Conservation (phyloP, 2,888 invertebrate genomes). For the Plagodis pulveraria region DNA sequence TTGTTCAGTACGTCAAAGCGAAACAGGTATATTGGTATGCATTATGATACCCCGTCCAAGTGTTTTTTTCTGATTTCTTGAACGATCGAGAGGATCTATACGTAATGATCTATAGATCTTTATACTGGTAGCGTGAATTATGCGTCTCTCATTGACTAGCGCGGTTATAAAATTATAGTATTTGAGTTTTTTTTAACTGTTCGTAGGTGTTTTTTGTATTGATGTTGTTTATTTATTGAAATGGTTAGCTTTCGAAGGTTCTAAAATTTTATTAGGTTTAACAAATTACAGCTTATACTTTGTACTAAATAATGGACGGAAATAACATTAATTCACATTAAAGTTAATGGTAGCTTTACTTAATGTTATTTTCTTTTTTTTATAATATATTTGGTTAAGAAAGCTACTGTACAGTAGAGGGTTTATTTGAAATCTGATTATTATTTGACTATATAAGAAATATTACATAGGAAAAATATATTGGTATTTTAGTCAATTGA, state of each 20-base stretch:
- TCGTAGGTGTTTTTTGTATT: conserved; percentile 26
- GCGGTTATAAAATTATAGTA: conserved; percentile 41
- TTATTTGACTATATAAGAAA: too few relatives aligned
- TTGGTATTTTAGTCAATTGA: too few relatives aligned
- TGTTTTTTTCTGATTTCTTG: conserved; percentile 80
- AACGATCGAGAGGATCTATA: conserved; percentile 70
- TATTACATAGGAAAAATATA: too few relatives aligned
- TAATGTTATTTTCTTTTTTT: not conserved
- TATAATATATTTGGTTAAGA: not conserved
- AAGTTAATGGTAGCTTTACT: conserved; percentile 7
- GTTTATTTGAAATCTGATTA: too few relatives aligned
- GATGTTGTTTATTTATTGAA: conserved; percentile 31
- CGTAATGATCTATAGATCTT: conserved; percentile 70
- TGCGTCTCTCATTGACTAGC: conserved; percentile 56
- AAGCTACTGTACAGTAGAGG: not conserved
- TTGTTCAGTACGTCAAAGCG: conserved; percentile 38
- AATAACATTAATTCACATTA: conserved; percentile 11
- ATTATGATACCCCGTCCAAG: conserved; percentile 67
- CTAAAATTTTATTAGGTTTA: conserved; percentile 28
- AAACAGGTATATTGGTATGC: conserved; percentile 75
- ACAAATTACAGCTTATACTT: conserved; percentile 18
- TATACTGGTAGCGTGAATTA: conserved; percentile 73
- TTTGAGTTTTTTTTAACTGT: conserved; percentile 39
- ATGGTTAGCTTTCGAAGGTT: conserved; percentile 18
- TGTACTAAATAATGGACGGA: conserved; percentile 17